Evolutionary conservation across 30 jellyfish, hydroid and myxozoan species (phyloP).

Genomic region (Chrysaora quinquecirrha): DNA sequence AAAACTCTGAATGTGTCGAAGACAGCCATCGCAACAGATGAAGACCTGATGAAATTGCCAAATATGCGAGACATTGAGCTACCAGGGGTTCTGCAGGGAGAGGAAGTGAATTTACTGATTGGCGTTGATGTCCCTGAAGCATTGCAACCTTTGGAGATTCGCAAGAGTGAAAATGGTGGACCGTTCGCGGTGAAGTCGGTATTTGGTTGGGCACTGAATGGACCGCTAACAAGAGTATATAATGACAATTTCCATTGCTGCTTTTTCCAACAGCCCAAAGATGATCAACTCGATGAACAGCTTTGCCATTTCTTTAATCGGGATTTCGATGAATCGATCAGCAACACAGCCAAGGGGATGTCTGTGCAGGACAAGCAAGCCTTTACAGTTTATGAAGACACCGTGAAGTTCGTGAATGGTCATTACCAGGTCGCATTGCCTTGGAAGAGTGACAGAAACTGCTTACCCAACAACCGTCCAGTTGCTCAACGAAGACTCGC

Average conservation of each 20-base stretch:
- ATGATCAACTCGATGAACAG: background rate
- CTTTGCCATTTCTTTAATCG: background rate
- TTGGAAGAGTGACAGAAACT: background rate
- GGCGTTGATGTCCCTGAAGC: conserved; percentile 3
- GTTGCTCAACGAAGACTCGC: background rate
- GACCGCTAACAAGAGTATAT: background rate
- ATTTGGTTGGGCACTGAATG: background rate
- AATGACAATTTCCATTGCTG: background rate
- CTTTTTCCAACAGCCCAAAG: background rate
- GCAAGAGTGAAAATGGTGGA: background rate
- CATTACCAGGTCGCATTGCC: conserved; percentile 1
- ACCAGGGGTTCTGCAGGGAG: background rate
- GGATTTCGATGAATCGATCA: background rate
- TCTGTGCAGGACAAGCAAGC: conserved; percentile 2
- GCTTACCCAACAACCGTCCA: background rate
- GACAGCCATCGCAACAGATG: conserved; percentile 2
- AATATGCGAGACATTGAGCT: background rate
- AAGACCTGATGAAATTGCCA: background rate
- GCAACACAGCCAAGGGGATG: background rate
- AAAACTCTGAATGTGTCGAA: background rate
- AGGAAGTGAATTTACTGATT: background rate
- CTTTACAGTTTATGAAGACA: background rate
- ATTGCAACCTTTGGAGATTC: background rate
- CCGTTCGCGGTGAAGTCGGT: background rate
- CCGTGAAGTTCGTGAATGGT: conserved; percentile 1